Percentiles rank a stretch among this genome's conserved stretches.
These are phyloP conservation scores for Babyrousa celebensis DNA, from an alignment of 2,797 vertebrate species.

Conservation along the genomic window DNA sequence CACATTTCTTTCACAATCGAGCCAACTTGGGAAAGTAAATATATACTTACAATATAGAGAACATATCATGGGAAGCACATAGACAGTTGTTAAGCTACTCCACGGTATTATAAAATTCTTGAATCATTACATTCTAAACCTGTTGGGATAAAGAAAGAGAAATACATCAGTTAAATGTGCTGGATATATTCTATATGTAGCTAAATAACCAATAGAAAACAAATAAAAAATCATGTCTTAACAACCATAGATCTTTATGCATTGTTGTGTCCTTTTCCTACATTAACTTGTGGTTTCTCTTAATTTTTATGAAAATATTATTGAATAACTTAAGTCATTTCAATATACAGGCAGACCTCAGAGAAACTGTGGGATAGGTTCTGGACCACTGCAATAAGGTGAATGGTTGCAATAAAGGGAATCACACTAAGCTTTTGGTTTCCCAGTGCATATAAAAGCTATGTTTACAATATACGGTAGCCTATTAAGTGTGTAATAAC, in stretches of 20 bases:
- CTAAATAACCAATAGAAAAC: constrained; percentile 73
- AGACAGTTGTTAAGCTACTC: constrained; percentile 74
- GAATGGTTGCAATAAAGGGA: not conserved
- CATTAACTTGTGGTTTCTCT: constrained; percentile 61
- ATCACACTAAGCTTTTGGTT: not conserved
- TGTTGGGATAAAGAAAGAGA: constrained; percentile 70
- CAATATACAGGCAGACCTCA: not conserved
- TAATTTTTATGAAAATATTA: constrained; percentile 70
- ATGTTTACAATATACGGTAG: not conserved
- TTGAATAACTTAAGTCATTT: constrained; percentile 7
- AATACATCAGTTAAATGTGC: constrained; percentile 73
- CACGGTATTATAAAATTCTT: constrained; percentile 73
- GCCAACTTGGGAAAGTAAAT: constrained; percentile 52
- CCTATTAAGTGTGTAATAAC: no score
- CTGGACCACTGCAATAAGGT: not conserved
- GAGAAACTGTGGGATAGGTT: not conserved
- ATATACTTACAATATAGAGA: constrained; percentile 73
- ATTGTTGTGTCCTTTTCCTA: not conserved
- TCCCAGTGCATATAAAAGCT: not conserved
- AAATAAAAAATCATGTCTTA: constrained; percentile 43
- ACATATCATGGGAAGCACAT: constrained; percentile 77
- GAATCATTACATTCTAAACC: constrained; percentile 81
- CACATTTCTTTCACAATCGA: constrained; percentile 35
- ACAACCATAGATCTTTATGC: constrained; percentile 70
- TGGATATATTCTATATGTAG: not conserved